Evolutionary conservation across 2,113 vertebrate species (phyloP).

Genomic region (Odontophorus gujanensis): DNA sequence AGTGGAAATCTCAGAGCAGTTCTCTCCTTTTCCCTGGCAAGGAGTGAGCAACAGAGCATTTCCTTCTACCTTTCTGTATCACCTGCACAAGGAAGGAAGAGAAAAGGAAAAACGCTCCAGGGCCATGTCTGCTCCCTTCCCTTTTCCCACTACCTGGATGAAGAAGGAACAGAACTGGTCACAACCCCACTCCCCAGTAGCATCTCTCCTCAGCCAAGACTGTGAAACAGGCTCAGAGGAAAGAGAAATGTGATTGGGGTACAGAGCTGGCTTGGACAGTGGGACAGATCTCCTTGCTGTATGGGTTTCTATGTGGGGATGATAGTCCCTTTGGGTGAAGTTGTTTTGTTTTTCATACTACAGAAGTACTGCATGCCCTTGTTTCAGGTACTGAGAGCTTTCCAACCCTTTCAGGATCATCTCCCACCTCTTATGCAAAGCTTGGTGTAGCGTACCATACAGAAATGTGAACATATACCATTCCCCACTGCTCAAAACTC

Average conservation of each 20-base stretch:
- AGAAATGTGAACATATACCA: neutral
- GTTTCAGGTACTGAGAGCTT: neutral
- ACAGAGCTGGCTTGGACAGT: neutral
- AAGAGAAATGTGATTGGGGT: neutral
- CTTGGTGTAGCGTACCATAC: neutral
- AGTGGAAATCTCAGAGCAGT: neutral
- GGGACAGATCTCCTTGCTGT: neutral
- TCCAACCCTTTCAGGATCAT: neutral
- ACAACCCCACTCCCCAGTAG: neutral
- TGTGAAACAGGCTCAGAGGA: neutral
- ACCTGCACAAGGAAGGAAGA: neutral
- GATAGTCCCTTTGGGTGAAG: neutral
- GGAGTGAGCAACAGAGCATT: neutral
- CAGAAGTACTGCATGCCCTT: neutral
- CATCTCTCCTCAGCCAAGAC: neutral
- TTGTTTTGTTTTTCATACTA: neutral
- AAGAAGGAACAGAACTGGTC: neutral
- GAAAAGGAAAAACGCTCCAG: neutral
- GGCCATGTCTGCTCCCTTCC: neutral
- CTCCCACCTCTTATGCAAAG: neutral
- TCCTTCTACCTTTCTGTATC: neutral
- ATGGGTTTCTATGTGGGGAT: neutral
- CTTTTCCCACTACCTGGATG: neutral
- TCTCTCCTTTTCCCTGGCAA: neutral
- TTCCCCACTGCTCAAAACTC: neutral